Conservation (phyloP, 2,888 invertebrate species). For the Oxyteleia sp. region DNA sequence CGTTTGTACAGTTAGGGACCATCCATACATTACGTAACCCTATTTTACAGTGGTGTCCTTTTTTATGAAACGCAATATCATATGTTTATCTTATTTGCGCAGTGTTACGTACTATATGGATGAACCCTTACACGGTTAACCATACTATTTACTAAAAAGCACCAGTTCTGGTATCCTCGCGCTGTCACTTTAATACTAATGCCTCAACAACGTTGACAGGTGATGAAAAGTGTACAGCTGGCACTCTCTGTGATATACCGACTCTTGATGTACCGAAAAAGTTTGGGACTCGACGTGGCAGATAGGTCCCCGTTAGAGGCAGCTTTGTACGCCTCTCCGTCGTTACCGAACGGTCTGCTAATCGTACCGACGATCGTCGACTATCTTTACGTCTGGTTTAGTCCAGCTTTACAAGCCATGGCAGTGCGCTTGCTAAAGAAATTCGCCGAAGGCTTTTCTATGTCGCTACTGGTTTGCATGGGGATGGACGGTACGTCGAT, state of each 20-base stretch:
- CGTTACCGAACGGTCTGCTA: conserved; percentile 85
- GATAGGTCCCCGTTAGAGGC: conserved; percentile 85
- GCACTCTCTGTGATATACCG: conserved; percentile 86
- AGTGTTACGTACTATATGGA: too few species aligned
- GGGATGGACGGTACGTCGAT: conserved; percentile 89
- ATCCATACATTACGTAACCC: too few species aligned
- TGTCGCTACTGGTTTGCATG: conserved; percentile 90
- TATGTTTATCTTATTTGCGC: too few species aligned
- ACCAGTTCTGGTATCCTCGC: too few species aligned
- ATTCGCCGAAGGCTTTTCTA: conserved; percentile 89
- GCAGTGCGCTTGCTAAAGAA: conserved; percentile 89
- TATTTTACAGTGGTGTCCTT: too few species aligned
- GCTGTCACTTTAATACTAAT: too few species aligned
- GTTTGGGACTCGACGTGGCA: conserved; percentile 81
- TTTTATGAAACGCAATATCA: too few species aligned
- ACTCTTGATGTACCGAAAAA: conserved; percentile 85
- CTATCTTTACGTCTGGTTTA: conserved; percentile 89
- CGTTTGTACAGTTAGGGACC: too few species aligned
- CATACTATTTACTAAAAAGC: too few species aligned
- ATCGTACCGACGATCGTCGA: conserved; percentile 89
- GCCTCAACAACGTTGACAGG: too few species aligned
- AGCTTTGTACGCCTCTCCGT: conserved; percentile 86
- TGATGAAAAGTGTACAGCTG: conserved; percentile 85
- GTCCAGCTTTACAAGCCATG: conserved; percentile 89
- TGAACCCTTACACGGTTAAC: too few species aligned